Evolutionary conservation across 2,888 invertebrate genomes (phyloP).

Genomic region (Sesia apiformis): DNA sequence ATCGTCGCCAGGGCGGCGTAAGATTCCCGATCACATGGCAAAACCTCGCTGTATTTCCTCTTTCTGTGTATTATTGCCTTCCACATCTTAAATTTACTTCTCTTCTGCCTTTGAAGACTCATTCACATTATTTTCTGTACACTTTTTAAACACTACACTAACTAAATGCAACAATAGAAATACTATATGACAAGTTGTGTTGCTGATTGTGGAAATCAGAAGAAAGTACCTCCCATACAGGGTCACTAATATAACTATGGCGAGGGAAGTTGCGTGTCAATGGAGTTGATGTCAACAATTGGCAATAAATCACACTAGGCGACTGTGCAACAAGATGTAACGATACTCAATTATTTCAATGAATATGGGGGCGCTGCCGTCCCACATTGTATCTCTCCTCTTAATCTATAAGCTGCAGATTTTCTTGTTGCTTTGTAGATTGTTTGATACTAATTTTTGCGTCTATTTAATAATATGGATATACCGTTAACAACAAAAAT

Average conservation of each 20-base stretch:
- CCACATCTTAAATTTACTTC: slow-evolving; percentile 62
- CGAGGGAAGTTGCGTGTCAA: slow-evolving; percentile 2
- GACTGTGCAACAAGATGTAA: slow-evolving; percentile 39
- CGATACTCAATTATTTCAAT: slow-evolving; percentile 29
- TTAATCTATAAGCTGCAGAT: not conserved
- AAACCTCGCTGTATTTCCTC: slow-evolving; percentile 59
- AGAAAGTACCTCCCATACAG: slow-evolving; percentile 1
- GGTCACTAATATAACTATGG: too few species aligned
- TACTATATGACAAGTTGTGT: not conserved
- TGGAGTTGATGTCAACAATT: slow-evolving; percentile 37
- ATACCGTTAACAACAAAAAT: too few species aligned
- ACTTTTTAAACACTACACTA: slow-evolving; percentile 13
- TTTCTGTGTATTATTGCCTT: slow-evolving; percentile 61
- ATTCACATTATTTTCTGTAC: slow-evolving; percentile 35
- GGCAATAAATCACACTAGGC: slow-evolving; percentile 44
- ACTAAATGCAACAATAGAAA: not conserved
- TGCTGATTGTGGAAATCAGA: not conserved
- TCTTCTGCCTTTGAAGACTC: slow-evolving; percentile 59
- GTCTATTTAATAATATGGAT: too few species aligned
- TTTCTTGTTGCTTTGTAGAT: too few species aligned
- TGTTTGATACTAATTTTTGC: too few species aligned
- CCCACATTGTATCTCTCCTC: not conserved
- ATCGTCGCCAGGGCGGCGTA: slow-evolving; percentile 64
- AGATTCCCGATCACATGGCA: slow-evolving; percentile 55
- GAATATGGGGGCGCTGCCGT: slow-evolving; percentile 54